Evolutionary conservation across 2,888 invertebrate species (phyloP), one percentile per base, ranked within the genome.

Genomic region (Sesia apiformis): DNA sequence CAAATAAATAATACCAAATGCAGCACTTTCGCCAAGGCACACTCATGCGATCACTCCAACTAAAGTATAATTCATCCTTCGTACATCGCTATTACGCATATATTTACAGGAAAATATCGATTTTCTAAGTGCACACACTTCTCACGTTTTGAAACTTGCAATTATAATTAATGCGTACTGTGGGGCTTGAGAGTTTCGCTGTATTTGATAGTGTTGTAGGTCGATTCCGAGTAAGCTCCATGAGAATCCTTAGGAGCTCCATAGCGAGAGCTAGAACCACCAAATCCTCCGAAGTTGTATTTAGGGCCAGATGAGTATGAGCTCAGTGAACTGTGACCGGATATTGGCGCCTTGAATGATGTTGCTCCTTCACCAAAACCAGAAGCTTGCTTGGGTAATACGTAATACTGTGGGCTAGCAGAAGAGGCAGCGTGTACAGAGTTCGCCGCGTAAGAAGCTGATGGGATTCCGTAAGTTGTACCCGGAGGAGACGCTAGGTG

Each of bases 181-280:
- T 74, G 74, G n/a, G 88, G 83, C 55, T 87, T 89, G 6, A 90
- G 64, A 62, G 84, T 87, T 61, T 84, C 81, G 65, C 90, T 90
- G 66, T 90, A 90, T 66, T 89, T 90, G 55, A 90, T 90, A 4
- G 90, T 90, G 63, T 90, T 87, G 66, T 90, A 90, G 0, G 78
- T 67, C 53, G 74, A 76, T 67, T 87, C 87, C 60, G 88, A 88
- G 61, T 80, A 81, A 8, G 88, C 78, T 4, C 85, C 85, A 42
- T 85, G 81, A 39, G 60, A 63, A 58, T 89, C 90, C 58, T 81
- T 81, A 38, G 81, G 74, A 39, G 79, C 62, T 8, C 66, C 65
- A 60, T 81, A 84, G 40, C 78, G 76, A n/a, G 78, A 67, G 56
- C 75, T 76, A 4, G 71, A 67, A 46, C 62, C 58, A 53, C 70